phyloP scores from a whole-genome alignment of 1,140 invertebrate genomes.

The Atta colombica region DNA sequence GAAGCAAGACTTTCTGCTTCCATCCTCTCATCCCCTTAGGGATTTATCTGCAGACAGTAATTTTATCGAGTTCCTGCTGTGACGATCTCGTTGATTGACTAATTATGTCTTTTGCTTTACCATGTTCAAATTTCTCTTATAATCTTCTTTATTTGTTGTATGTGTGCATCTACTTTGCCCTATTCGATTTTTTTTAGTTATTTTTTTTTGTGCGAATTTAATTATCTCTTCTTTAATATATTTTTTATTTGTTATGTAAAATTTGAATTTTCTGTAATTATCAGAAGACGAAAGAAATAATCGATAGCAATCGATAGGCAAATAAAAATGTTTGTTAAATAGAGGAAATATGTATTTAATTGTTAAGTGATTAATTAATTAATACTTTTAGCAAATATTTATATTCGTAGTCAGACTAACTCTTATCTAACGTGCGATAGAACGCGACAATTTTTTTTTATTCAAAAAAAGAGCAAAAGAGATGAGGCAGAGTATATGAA shows the following conservation, averaged over 20 bases:
- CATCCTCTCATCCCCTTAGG: constrained; percentile 21
- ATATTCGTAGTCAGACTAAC: constrained; percentile 1
- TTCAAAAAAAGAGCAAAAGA: constrained; percentile 41
- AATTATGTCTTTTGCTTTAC: constrained; percentile 50
- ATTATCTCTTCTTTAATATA: neutral
- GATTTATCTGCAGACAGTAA: constrained; percentile 73
- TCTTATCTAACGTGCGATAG: constrained; percentile 36
- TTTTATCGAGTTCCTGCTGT: constrained; percentile 72
- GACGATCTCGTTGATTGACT: constrained; percentile 74
- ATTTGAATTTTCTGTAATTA: neutral
- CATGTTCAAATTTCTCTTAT: neutral
- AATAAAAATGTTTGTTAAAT: constrained; percentile 7
- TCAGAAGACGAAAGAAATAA: neutral
- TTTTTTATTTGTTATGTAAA: neutral
- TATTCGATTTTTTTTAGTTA: neutral
- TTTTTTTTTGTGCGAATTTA: neutral
- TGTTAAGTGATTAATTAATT: neutral
- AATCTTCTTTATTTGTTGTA: neutral
- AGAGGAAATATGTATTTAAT: neutral
- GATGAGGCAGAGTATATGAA: constrained; percentile 43
- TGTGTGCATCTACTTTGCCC: neutral
- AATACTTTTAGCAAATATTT: constrained; percentile 18
- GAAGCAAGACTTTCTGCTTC: constrained; percentile 65
- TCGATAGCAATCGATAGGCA: neutral
- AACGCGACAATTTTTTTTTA: constrained; percentile 51